phyloP scores from a whole-genome alignment of 2,797 vertebrate genomes.

The Furcifer pardalis region DNA sequence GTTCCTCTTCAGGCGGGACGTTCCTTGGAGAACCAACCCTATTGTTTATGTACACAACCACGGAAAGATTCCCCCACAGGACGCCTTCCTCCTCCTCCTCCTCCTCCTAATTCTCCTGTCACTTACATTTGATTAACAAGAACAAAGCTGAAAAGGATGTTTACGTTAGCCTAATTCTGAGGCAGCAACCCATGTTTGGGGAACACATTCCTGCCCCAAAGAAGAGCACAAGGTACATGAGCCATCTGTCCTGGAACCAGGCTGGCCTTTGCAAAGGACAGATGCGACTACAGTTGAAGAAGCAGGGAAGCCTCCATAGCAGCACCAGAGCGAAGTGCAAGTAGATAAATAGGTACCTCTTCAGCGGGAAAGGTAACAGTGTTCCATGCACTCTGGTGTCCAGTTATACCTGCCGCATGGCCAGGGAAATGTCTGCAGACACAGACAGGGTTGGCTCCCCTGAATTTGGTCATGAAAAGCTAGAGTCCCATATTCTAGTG shows the following conservation, averaged over 20 bases:
- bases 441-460: no score
- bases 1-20: neutral
- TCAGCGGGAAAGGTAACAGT: no score
- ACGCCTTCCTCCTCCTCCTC: neutral
- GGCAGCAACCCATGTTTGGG: slow-evolving; percentile 81
- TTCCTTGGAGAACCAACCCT: neutral
- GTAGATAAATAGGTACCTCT: no score
- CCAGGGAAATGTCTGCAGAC: no score
- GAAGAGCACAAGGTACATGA: slow-evolving; percentile 84
- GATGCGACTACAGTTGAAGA: neutral
- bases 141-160: slow-evolving; percentile 75
- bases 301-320: no score
- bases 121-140: slow-evolving; percentile 40
- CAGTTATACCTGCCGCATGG: no score
- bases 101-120: slow-evolving; percentile 5
- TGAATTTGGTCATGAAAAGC: neutral
- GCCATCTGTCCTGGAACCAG: slow-evolving; percentile 81
- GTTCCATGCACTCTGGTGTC: no score
- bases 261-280: neutral
- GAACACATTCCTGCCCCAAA: slow-evolving; percentile 83
- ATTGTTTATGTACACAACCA: neutral
- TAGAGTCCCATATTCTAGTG: neutral
- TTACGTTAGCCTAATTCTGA: slow-evolving; percentile 86
- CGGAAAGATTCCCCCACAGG: neutral
- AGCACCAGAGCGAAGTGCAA: no score